phyloP scores from a whole-genome alignment of 2,888 invertebrate species.

The Tolmerus cingulatus region DNA sequence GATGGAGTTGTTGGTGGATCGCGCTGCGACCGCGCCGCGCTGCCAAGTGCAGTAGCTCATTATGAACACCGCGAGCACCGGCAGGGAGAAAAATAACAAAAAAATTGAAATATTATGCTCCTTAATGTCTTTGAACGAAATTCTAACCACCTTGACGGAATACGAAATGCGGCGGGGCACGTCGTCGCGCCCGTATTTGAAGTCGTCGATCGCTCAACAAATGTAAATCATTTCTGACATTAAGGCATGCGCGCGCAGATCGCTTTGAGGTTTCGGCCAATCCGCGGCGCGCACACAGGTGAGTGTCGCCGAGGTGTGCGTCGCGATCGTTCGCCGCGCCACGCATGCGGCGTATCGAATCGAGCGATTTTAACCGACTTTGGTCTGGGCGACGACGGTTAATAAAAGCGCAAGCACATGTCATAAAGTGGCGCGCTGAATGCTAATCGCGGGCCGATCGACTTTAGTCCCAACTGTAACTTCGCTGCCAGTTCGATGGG shows the following conservation, averaged over 20 bases:
- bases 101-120: constrained; percentile 45
- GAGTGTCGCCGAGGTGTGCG: not conserved
- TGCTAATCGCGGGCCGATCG: constrained; percentile 47
- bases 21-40: not conserved
- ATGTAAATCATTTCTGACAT: constrained; percentile 50
- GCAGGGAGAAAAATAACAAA: constrained; percentile 31
- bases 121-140: constrained; percentile 49
- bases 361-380: constrained; percentile 36
- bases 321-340: not conserved
- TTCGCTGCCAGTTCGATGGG: not conserved
- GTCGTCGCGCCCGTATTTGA: constrained; percentile 48
- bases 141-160: constrained; percentile 45
- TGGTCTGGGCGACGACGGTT: constrained; percentile 42
- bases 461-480: constrained; percentile 42
- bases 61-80: constrained; percentile 30
- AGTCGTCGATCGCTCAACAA: constrained; percentile 50
- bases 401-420: constrained; percentile 49
- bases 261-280: constrained; percentile 32
- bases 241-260: constrained; percentile 49
- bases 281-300: not conserved
- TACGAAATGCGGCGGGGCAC: constrained; percentile 45
- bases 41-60: constrained; percentile 43
- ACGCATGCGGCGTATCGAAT: constrained; percentile 17
- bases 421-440: constrained; percentile 46
- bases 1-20: not conserved